These are phyloP conservation scores for Tethya wilhelma DNA, from an alignment of 37 sponge, comb jelly and placozoan genomes.

Conservation along the genomic window DNA sequence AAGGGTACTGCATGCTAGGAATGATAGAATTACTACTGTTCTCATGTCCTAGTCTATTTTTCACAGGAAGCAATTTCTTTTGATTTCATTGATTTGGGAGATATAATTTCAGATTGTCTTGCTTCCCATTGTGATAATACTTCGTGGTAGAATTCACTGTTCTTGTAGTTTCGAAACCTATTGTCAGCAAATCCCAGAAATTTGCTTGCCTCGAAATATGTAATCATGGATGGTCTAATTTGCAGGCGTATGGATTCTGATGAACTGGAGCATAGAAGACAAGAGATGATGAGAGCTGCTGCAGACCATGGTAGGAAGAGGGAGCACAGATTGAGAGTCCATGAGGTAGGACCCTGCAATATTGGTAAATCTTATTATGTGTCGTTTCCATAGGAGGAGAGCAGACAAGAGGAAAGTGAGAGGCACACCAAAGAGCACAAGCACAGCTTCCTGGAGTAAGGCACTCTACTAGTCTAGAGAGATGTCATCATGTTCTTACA, in stretches of 20 bases:
- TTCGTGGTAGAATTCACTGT: too few species aligned
- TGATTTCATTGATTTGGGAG: too few species aligned
- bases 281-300: slow-evolving; percentile 83
- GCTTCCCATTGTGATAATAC: neutral
- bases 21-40: too few species aligned
- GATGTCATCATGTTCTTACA: neutral
- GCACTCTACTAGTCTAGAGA: neutral
- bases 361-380: neutral
- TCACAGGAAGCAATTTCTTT: too few species aligned
- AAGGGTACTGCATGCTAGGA: too few species aligned
- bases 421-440: neutral
- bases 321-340: slow-evolving; percentile 52
- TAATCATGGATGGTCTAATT: neutral
- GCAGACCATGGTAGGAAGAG: slow-evolving; percentile 60
- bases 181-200: too few species aligned
- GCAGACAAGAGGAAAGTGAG: neutral
- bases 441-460: slow-evolving; percentile 36
- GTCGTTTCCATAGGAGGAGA: neutral
- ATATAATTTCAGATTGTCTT: neutral
- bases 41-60: too few species aligned
- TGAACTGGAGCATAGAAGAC: slow-evolving; percentile 66
- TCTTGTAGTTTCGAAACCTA: too few species aligned
- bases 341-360: neutral
- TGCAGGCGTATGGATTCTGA: slow-evolving; percentile 37
- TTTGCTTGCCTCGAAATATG: neutral